phyloP scores from a whole-genome alignment of 2,888 invertebrate genomes.

The Drosophila buzzatii region DNA sequence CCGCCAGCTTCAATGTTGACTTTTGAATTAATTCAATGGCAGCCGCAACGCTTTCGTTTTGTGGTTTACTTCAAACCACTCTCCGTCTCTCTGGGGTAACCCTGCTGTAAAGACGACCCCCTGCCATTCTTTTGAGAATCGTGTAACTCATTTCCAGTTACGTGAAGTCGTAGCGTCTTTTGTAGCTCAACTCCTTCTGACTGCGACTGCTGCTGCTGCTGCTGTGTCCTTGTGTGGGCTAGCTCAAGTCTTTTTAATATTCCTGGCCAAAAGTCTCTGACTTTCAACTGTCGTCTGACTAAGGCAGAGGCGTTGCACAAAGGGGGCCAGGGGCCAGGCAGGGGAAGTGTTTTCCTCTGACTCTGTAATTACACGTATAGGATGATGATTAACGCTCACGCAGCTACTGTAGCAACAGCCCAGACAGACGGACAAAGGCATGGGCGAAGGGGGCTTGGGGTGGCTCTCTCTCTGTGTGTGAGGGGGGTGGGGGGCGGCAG shows the following conservation, averaged over 20 bases:
- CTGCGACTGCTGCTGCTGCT: neutral
- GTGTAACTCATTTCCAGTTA: constrained; percentile 30
- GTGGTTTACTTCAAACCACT: constrained; percentile 26
- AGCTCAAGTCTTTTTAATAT: constrained; percentile 77
- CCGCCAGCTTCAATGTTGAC: constrained; percentile 3
- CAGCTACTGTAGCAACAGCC: constrained; percentile 40
- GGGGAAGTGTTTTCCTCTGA: constrained; percentile 38
- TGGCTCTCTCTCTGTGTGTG: no score
- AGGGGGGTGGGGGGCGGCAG: neutral
- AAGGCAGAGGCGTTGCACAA: neutral
- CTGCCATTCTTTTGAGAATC: neutral
- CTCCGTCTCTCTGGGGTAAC: no score
- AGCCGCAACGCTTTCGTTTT: constrained; percentile 53
- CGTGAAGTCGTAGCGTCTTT: constrained; percentile 47
- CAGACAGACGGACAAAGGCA: constrained; percentile 22
- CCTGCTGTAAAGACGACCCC: neutral
- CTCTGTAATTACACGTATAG: constrained; percentile 82
- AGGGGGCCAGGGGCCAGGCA: neutral
- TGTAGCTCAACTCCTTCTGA: constrained; percentile 41
- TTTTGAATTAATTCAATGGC: constrained; percentile 56
- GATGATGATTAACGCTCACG: constrained; percentile 82
- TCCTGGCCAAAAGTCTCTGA: constrained; percentile 44
- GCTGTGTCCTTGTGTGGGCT: constrained; percentile 27
- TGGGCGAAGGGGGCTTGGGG: neutral
- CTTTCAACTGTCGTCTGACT: constrained; percentile 37